Percentiles rank a stretch among this genome's conserved stretches.
Conservation (phyloP, 2,797 vertebrate genomes). For the Lutjanus argentimaculatus region DNA sequence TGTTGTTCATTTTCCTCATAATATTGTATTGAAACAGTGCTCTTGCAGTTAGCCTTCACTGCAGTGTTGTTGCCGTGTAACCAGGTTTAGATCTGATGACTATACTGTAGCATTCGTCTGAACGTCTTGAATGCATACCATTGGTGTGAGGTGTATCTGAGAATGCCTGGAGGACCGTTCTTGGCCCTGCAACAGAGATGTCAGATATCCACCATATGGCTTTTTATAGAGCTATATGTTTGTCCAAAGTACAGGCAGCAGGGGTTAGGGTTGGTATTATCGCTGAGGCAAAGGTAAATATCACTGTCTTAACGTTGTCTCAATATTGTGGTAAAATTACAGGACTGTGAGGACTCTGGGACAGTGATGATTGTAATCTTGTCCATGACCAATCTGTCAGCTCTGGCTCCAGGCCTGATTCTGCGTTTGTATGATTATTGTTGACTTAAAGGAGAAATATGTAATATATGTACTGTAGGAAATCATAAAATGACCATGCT, state of each 20-base stretch:
- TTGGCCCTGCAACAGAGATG: conserved; percentile 55
- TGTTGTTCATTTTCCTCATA: conserved; percentile 2
- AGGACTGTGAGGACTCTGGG: conserved; percentile 37
- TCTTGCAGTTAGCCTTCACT: not conserved
- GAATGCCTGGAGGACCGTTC: conserved; percentile 63
- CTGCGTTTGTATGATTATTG: conserved; percentile 51
- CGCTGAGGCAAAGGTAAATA: conserved; percentile 52
- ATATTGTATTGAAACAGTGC: conserved; percentile 11
- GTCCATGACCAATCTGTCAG: conserved; percentile 54
- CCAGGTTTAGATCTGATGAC: conserved; percentile 12
- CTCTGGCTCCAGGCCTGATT: conserved; percentile 49
- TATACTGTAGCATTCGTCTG: conserved; percentile 47
- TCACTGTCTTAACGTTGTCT: conserved; percentile 29
- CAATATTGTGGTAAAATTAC: conserved; percentile 46
- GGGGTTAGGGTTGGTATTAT: conserved; percentile 34
- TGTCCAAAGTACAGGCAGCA: conserved; percentile 43
- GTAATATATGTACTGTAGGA: too few relatives aligned
- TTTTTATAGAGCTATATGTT: conserved; percentile 61
- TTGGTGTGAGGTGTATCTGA: conserved; percentile 64
- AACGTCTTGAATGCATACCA: conserved; percentile 70
- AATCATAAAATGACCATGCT: too few relatives aligned
- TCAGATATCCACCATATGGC: conserved; percentile 65
- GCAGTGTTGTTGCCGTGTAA: conserved; percentile 23
- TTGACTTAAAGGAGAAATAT: too few relatives aligned
- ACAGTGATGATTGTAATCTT: conserved; percentile 62